These are phyloP conservation scores for Opisthograptis luteolata DNA, from an alignment of 2,888 invertebrate genomes.

Conservation along the genomic window DNA sequence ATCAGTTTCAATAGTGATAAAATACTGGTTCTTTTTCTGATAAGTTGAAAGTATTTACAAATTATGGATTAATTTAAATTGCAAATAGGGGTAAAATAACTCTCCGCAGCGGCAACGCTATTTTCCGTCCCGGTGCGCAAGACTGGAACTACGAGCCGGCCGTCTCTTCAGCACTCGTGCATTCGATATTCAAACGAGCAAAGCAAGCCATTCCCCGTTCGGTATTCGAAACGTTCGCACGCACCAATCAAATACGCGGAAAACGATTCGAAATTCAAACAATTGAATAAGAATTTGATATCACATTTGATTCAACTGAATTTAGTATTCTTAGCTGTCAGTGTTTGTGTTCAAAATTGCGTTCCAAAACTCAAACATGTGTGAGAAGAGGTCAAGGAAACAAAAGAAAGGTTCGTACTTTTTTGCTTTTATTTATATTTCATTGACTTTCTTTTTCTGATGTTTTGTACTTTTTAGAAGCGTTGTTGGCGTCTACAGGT, in stretches of 20 bases:
- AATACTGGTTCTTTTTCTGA: too few relatives aligned
- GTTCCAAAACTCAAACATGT: slow-evolving; percentile 58
- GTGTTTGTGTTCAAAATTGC: slow-evolving; percentile 51
- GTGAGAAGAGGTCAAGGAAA: slow-evolving; percentile 68
- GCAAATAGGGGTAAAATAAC: not conserved
- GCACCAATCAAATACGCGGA: slow-evolving; percentile 22
- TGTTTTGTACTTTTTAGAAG: not conserved
- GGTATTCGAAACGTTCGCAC: slow-evolving; percentile 42
- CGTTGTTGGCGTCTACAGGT: too few relatives aligned
- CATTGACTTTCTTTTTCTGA: not conserved
- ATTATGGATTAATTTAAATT: not conserved
- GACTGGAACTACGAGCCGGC: slow-evolving; percentile 11
- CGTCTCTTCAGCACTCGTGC: slow-evolving; percentile 29
- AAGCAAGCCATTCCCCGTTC: slow-evolving; percentile 49
- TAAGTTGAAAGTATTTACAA: too few relatives aligned
- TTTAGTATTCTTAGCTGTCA: slow-evolving; percentile 34
- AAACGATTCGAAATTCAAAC: slow-evolving; percentile 18
- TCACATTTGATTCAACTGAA: slow-evolving; percentile 25
- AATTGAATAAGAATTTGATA: not conserved
- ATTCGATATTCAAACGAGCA: slow-evolving; percentile 54
- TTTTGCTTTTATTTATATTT: slow-evolving; percentile 3
- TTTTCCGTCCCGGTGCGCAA: slow-evolving; percentile 37
- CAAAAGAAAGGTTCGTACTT: slow-evolving; percentile 61
- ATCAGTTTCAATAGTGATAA: too few relatives aligned
- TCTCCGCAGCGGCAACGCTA: slow-evolving; percentile 27